Conservation (phyloP, 2,113 vertebrate species). For the Urocitellus parryii region DNA sequence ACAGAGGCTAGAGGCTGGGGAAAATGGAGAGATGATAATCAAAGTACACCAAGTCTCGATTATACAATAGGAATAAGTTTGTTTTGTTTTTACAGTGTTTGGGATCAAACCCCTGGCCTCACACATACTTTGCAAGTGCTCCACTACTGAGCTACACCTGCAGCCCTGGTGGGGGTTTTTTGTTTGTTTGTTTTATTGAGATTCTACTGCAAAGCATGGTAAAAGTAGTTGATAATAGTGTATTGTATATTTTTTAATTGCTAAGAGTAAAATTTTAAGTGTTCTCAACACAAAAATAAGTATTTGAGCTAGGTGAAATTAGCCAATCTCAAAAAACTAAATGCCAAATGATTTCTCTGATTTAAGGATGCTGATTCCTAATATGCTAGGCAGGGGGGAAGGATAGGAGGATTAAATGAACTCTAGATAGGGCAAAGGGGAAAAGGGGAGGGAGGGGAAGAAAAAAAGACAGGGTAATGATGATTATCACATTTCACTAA, state of each 20-base stretch:
- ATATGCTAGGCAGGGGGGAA: too few species aligned
- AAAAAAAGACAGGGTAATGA: too few species aligned
- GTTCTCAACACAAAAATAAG: not conserved
- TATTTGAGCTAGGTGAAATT: too few species aligned
- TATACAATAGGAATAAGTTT: not conserved
- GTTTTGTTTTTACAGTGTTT: not conserved
- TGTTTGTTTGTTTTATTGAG: not conserved
- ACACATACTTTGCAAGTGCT: not conserved
- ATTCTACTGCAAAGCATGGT: not conserved
- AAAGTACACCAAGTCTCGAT: not conserved
- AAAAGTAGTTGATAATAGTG: not conserved
- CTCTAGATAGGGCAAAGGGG: too few species aligned
- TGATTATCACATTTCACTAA: too few species aligned
- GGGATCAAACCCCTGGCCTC: not conserved
- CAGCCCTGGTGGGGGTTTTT: not conserved
- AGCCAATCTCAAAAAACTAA: too few species aligned
- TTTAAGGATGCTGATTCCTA: too few species aligned
- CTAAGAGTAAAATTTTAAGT: not conserved
- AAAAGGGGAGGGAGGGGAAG: too few species aligned
- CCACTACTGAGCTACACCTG: not conserved
- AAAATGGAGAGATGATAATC: not conserved
- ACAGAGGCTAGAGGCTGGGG: not conserved
- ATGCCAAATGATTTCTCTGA: too few species aligned
- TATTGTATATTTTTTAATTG: not conserved
- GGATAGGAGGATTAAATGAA: too few species aligned